phyloP scores from a whole-genome alignment of 2,888 invertebrate genomes.

The Epicampocera succincta region DNA sequence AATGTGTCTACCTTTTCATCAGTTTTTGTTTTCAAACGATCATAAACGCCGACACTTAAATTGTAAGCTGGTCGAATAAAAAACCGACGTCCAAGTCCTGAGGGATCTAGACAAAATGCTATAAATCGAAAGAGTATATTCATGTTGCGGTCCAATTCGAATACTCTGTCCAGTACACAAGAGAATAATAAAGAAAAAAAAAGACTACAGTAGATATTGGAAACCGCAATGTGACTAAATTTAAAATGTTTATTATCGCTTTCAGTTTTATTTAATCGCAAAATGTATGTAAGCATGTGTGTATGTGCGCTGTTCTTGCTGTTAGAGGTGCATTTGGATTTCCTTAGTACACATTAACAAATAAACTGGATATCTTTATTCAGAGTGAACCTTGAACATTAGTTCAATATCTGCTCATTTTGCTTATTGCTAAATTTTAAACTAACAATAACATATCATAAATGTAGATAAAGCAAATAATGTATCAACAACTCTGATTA shows the following conservation, averaged over 20 bases:
- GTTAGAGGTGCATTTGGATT: constrained; percentile 32
- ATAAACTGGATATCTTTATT: neutral
- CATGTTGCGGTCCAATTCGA: constrained; percentile 69
- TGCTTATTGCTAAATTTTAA: neutral
- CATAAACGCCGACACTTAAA: constrained; percentile 76
- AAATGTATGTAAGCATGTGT: too few relatives aligned
- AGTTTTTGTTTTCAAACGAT: constrained; percentile 85
- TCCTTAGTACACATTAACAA: neutral
- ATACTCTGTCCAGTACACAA: constrained; percentile 10
- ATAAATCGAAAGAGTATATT: constrained; percentile 77
- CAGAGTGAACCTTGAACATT: constrained; percentile 50
- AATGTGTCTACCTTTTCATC: constrained; percentile 85
- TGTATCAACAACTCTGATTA: constrained; percentile 46
- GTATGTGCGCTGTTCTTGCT: constrained; percentile 30
- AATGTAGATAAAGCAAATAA: constrained; percentile 29
- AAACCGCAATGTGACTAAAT: constrained; percentile 27
- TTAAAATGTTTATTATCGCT: constrained; percentile 48
- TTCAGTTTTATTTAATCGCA: constrained; percentile 12
- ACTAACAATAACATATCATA: constrained; percentile 28
- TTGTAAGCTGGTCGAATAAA: constrained; percentile 81
- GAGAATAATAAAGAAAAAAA: constrained; percentile 34
- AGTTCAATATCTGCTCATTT: constrained; percentile 25
- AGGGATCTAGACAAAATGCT: constrained; percentile 79
- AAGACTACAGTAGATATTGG: constrained; percentile 58
- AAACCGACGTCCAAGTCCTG: constrained; percentile 78